Conservation (phyloP, 2,113 vertebrate genomes). For the Tyto alba region DNA sequence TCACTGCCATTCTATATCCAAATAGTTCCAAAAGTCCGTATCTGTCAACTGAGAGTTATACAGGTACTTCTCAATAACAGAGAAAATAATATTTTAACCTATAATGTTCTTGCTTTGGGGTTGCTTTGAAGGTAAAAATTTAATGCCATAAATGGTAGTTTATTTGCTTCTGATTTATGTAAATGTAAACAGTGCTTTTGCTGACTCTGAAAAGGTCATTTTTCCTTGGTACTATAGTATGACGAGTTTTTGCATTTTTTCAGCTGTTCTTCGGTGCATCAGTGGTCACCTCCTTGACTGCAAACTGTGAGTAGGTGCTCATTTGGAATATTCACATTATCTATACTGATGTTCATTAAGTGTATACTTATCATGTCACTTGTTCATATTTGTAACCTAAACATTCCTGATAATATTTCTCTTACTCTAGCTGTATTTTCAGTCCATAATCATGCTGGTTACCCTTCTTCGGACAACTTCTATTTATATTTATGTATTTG, state of each 20-base stretch:
- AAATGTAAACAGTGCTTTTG: neutral
- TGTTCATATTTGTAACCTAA: neutral
- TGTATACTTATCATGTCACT: neutral
- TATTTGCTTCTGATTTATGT: neutral
- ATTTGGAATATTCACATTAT: neutral
- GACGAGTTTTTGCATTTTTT: neutral
- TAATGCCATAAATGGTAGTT: neutral
- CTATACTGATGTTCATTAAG: neutral
- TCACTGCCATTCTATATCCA: neutral
- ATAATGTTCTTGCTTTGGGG: neutral
- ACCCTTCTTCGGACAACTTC: neutral
- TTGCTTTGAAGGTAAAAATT: neutral
- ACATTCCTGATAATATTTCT: neutral
- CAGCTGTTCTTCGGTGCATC: neutral
- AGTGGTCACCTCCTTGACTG: neutral
- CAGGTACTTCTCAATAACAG: neutral
- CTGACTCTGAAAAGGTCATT: neutral
- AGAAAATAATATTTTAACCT: neutral
- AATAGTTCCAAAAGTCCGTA: neutral
- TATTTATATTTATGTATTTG: neutral
- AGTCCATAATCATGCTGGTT: neutral
- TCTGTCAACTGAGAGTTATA: neutral
- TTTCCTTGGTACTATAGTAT: neutral
- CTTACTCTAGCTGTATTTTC: neutral
- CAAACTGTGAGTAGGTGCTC: neutral